phyloP scores from a whole-genome alignment of 2,113 vertebrate genomes.

The Gobiocypris rarus region DNA sequence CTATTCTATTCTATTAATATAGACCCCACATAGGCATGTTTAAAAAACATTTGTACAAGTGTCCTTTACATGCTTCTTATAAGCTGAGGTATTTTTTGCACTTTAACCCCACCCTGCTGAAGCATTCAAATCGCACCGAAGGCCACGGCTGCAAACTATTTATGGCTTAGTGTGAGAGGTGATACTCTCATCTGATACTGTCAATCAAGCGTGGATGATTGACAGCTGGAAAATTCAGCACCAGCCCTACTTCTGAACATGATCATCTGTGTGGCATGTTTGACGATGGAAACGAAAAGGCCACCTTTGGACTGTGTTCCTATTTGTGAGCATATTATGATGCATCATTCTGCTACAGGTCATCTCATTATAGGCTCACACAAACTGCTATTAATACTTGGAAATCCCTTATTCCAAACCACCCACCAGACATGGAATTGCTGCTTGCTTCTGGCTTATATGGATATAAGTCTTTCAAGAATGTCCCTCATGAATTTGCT shows the following conservation, averaged over 20 bases:
- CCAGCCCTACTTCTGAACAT: background rate
- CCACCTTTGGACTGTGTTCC: conserved; percentile 26
- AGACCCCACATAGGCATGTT: background rate
- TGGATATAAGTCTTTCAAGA: conserved; percentile 18
- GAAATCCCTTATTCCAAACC: conserved; percentile 15
- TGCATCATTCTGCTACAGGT: conserved; percentile 34
- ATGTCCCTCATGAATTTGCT: conserved; percentile 38
- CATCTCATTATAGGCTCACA: conserved; percentile 26
- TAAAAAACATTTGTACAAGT: background rate
- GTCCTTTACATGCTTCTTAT: background rate
- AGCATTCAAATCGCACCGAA: background rate
- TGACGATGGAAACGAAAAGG: conserved; percentile 8
- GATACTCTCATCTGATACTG: conserved; percentile 25
- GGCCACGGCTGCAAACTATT: background rate
- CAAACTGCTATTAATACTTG: conserved; percentile 28
- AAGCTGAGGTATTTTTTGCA: conserved; percentile 9
- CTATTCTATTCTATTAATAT: background rate
- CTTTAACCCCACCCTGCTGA: background rate
- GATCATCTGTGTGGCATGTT: background rate
- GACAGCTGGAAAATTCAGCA: conserved; percentile 25
- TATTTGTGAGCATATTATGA: conserved; percentile 32
- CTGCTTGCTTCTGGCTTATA: conserved; percentile 34
- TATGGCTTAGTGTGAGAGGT: background rate
- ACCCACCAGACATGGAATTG: conserved; percentile 33
- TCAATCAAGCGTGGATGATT: conserved; percentile 44